phyloP scores from a whole-genome alignment of 2,113 vertebrate genomes.

The Podarcis cretensis region DNA sequence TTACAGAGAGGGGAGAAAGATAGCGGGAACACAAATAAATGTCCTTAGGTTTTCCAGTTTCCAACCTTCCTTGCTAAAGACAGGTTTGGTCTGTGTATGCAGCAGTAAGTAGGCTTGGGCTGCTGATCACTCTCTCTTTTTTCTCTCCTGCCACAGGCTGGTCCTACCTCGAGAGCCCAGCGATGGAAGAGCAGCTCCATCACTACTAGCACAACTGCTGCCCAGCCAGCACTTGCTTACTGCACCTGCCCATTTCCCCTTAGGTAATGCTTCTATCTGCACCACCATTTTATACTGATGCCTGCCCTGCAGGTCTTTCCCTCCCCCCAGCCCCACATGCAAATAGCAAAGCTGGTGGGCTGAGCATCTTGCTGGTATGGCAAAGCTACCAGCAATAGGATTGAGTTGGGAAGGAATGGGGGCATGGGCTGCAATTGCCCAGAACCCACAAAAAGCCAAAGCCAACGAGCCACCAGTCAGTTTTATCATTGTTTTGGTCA shows the following conservation, averaged over 20 bases:
- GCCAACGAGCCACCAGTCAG: slow-evolving; percentile 23
- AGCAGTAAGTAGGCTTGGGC: background rate
- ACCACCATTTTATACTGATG: background rate
- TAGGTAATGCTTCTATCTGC: too few relatives aligned
- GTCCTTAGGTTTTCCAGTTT: too few relatives aligned
- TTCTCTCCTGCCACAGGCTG: background rate
- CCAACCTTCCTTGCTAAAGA: background rate
- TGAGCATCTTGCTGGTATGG: background rate
- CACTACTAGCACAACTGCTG: too few relatives aligned
- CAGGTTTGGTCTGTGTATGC: background rate
- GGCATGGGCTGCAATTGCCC: too few relatives aligned
- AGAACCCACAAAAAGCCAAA: background rate
- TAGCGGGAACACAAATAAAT: too few relatives aligned
- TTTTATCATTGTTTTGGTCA: slow-evolving; percentile 37
- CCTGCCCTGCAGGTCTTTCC: background rate
- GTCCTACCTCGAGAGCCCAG: background rate
- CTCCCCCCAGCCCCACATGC: background rate
- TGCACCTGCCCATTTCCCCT: background rate
- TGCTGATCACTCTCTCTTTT: background rate
- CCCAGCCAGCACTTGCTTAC: background rate
- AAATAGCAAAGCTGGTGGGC: too few relatives aligned
- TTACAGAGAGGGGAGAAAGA: background rate
- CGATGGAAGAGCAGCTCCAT: too few relatives aligned
- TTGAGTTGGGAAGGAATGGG: background rate
- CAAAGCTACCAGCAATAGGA: background rate